These are phyloP conservation scores for Amia ocellicauda DNA, from an alignment of 2,113 vertebrate species.

Conservation along the genomic window DNA sequence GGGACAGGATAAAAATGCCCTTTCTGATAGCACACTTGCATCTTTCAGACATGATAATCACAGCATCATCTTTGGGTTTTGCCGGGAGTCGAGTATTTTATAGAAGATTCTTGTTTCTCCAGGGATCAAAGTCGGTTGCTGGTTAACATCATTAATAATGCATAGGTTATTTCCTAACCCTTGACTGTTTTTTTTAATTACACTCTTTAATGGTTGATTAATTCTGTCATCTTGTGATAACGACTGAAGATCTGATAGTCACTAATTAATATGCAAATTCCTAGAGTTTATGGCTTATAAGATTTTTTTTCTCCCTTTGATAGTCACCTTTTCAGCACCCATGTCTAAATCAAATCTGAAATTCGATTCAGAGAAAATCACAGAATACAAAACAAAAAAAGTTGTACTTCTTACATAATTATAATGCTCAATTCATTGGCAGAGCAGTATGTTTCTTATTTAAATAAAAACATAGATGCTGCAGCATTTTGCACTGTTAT, in stretches of 20 bases:
- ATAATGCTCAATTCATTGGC: too few relatives aligned
- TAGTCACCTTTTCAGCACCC: slow-evolving; percentile 35
- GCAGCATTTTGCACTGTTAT: too few relatives aligned
- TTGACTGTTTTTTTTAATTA: slow-evolving; percentile 29
- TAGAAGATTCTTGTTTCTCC: slow-evolving; percentile 9
- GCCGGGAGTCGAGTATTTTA: background rate
- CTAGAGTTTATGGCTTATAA: slow-evolving; percentile 36
- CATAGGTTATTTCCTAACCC: slow-evolving; percentile 23
- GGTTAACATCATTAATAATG: slow-evolving; percentile 13
- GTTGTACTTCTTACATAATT: too few relatives aligned
- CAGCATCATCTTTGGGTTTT: slow-evolving; percentile 3
- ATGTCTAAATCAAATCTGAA: slow-evolving; percentile 21
- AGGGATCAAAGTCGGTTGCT: slow-evolving; percentile 15
- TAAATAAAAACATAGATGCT: too few relatives aligned
- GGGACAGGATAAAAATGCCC: background rate
- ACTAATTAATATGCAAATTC: slow-evolving; percentile 54
- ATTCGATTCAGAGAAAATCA: too few relatives aligned
- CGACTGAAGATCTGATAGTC: slow-evolving; percentile 44
- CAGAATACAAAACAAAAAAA: too few relatives aligned
- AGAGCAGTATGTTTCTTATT: too few relatives aligned
- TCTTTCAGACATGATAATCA: slow-evolving; percentile 10
- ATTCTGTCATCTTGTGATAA: slow-evolving; percentile 49
- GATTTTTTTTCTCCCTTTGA: slow-evolving; percentile 29
- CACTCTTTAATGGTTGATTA: slow-evolving; percentile 42
- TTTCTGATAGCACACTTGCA: slow-evolving; percentile 15